Evolutionary conservation across 2,888 invertebrate species (phyloP).

Genomic region (Leptopterna dolabrata): DNA sequence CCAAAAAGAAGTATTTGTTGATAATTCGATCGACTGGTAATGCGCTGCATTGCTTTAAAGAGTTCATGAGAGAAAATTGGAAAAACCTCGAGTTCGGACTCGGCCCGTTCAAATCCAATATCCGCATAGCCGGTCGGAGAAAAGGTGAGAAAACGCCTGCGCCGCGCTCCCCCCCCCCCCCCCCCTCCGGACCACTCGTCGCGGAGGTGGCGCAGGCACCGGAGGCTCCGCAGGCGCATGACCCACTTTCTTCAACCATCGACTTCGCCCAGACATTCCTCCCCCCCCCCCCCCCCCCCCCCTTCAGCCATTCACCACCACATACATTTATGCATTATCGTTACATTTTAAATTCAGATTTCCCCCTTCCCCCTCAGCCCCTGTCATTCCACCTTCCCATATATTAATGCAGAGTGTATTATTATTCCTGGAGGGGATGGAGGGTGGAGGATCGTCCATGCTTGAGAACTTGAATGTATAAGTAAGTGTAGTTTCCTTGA

Average conservation of each 20-base stretch:
- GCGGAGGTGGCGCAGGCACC: neutral
- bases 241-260: slow-evolving; percentile 44
- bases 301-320: slow-evolving; percentile 62
- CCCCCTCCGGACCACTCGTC: too few relatives aligned
- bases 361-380: slow-evolving; percentile 62
- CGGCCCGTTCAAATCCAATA: neutral
- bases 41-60: too few relatives aligned
- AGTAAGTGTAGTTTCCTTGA: slow-evolving; percentile 63
- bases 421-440: slow-evolving; percentile 65
- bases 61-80: too few relatives aligned
- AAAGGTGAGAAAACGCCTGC: slow-evolving; percentile 22
- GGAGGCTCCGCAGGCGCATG: slow-evolving; percentile 13
- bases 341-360: slow-evolving; percentile 69
- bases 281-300: neutral
- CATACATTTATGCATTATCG: slow-evolving; percentile 69
- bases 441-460: slow-evolving; percentile 60
- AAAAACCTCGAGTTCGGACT: too few relatives aligned
- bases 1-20: too few relatives aligned
- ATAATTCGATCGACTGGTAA: too few relatives aligned
- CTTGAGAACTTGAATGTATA: slow-evolving; percentile 63
- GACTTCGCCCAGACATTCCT: slow-evolving; percentile 32
- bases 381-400: slow-evolving; percentile 65
- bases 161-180: neutral
- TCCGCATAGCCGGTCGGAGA: neutral
- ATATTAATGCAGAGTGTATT: slow-evolving; percentile 73